Base-by-base conservation (phyloP, 1,140 invertebrate species). In the Cydia fagiglandana region DNA sequence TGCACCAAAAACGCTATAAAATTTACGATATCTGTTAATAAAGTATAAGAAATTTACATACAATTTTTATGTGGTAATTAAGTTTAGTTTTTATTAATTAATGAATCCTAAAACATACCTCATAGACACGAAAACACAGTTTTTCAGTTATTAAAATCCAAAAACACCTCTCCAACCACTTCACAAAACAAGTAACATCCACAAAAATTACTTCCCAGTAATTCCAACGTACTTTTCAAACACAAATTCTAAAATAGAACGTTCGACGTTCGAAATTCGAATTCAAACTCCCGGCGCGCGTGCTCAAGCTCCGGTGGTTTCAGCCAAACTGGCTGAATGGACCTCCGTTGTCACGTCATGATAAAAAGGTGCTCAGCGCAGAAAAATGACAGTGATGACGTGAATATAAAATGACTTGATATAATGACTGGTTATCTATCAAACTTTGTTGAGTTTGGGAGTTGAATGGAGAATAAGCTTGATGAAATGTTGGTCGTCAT, bases 321-420 rank as follows among this genome's bases (percentile, higher is more conserved):
- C 56, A 10, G 20, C 20, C 56, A 10, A 61, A 61, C 56, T 61
- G 56, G 56, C 56, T 61, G 56, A 24, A 61, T 61, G 7, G 20
- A 7, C 9, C 17, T 9, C 56, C 56, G n/a, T 61, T 24, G 17
- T 61, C 56, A 24, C 56, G 1, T 12, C 20, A 61, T 56, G n/a
- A 56, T 61, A 24, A 61, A 61, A 61, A 61, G 56, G 56, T 61
- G 56, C 56, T 61, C 20, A 61, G 56, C 56, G 56, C 56, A 61
- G 53, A 61, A 61, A 61, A 61, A 61, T 61, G 17, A 12, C n/a
- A 24, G 56, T 61, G 56, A 10, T 10, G 56, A 61, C 20, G 56
- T 61, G 56, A 61, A 61, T 61, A 20, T 24, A 61, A 24, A 61
- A 61, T 24, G 20, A 24, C 20, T 61, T 61, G 56, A 24, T 24